phyloP scores from a whole-genome alignment of 2,797 vertebrate species.

The Chaenodraco wilsoni region DNA sequence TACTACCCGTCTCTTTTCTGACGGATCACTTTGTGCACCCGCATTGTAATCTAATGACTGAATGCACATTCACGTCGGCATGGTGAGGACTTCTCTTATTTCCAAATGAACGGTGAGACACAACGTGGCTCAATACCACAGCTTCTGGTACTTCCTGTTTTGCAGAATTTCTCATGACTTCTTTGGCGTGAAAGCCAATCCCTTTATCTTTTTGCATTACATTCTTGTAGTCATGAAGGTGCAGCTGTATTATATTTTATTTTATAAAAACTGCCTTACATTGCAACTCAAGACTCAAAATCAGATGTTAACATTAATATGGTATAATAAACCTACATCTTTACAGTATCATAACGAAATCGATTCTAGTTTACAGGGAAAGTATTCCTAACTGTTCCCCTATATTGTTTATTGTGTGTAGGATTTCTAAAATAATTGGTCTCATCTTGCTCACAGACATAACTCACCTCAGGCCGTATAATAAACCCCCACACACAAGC shows the following conservation, averaged over 20 bases:
- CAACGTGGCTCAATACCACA: not conserved
- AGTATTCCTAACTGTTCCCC: not conserved
- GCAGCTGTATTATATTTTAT: not conserved
- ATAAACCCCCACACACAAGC: too few relatives aligned
- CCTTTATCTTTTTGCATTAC: not conserved
- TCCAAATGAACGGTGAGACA: not conserved
- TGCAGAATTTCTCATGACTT: not conserved
- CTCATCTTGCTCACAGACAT: constrained; percentile 17
- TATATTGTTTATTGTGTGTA: constrained; percentile 4
- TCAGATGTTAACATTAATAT: too few relatives aligned
- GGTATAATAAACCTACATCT: not conserved
- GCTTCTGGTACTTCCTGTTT: not conserved
- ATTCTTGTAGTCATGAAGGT: not conserved
- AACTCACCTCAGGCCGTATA: not conserved
- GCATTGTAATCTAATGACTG: not conserved
- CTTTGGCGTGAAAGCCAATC: not conserved
- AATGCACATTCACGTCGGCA: not conserved
- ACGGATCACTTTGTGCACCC: not conserved
- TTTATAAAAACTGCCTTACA: not conserved
- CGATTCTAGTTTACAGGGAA: not conserved
- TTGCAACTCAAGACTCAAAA: not conserved
- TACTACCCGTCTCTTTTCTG: not conserved
- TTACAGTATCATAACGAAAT: not conserved
- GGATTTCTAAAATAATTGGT: not conserved
- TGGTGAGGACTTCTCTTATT: not conserved